Percentiles rank a stretch among this genome's conserved stretches.
Evolutionary conservation across 2,113 vertebrate genomes (phyloP).

Genomic region (Semicossyphus pulcher): DNA sequence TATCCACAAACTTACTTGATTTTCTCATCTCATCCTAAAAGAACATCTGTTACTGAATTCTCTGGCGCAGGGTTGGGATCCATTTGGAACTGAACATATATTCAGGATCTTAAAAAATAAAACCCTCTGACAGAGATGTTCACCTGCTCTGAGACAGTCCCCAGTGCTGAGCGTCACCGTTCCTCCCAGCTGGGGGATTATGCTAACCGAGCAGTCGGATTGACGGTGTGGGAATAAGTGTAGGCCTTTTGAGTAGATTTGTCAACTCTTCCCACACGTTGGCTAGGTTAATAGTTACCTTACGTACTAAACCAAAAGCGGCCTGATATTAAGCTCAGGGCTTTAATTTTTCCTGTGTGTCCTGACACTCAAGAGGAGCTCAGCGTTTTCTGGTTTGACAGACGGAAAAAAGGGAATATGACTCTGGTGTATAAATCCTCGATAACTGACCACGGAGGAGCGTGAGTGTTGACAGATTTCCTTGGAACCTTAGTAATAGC

Average conservation of each 20-base stretch:
- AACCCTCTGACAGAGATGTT: not conserved
- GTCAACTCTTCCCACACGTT: constrained; percentile 38
- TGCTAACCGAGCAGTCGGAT: constrained; percentile 43
- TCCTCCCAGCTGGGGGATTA: constrained; percentile 44
- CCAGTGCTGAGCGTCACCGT: not conserved
- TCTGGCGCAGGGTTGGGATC: no score
- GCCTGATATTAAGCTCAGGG: constrained; percentile 20
- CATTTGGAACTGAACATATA: not conserved
- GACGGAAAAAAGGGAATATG: constrained; percentile 1
- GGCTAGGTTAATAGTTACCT: constrained; percentile 27
- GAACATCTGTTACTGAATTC: no score
- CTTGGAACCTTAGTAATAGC: constrained; percentile 21
- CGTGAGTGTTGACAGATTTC: constrained; percentile 2
- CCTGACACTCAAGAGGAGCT: constrained; percentile 25
- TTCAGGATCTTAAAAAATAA: constrained; percentile 5
- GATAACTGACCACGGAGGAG: constrained; percentile 22
- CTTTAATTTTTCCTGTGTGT: constrained; percentile 30
- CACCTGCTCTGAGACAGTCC: not conserved
- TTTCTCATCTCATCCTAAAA: no score
- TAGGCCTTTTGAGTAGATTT: constrained; percentile 39
- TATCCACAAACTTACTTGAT: no score
- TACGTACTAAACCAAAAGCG: constrained; percentile 19
- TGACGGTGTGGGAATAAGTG: constrained; percentile 33
- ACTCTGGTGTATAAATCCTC: not conserved
- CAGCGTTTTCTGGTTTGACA: constrained; percentile 27